Percentiles rank a stretch among this genome's conserved stretches.
phyloP scores from a whole-genome alignment of 2,888 invertebrate species.

The Macrosiphum euphorbiae region DNA sequence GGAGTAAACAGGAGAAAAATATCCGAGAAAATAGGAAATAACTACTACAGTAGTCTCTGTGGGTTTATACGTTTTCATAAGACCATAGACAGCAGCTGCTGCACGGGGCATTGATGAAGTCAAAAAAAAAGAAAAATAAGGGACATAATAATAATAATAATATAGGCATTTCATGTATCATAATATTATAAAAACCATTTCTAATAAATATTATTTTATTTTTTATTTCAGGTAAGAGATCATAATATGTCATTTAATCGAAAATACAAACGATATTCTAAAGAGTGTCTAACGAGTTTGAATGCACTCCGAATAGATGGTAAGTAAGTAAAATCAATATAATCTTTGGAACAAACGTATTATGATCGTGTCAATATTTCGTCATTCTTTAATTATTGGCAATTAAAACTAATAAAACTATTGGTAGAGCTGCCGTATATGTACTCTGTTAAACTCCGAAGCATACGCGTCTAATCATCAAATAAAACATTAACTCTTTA shows the following conservation, averaged over 20 bases:
- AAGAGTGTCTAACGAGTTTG: not conserved
- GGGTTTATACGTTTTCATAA: not conserved
- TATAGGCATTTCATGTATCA: not conserved
- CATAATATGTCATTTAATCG: not conserved
- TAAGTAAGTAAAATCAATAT: not conserved
- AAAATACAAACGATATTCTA: not conserved
- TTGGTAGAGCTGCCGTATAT: not conserved
- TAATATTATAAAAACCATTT: not conserved
- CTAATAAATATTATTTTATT: not conserved
- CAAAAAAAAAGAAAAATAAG: not conserved
- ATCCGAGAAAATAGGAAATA: not conserved
- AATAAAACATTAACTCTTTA: not conserved
- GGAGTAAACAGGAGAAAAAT: conserved; percentile 6
- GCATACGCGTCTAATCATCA: no score
- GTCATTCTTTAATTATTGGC: not conserved
- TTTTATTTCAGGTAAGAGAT: not conserved
- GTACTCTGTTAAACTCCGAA: not conserved
- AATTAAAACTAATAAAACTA: not conserved
- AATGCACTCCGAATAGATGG: no score
- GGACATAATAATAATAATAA: not conserved
- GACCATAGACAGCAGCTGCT: no score
- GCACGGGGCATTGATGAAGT: not conserved
- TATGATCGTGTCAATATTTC: not conserved
- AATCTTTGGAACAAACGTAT: not conserved
- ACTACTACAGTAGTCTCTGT: not conserved